phyloP scores from a whole-genome alignment of 2,113 vertebrate genomes.

The Lasiurus cinereus region DNA sequence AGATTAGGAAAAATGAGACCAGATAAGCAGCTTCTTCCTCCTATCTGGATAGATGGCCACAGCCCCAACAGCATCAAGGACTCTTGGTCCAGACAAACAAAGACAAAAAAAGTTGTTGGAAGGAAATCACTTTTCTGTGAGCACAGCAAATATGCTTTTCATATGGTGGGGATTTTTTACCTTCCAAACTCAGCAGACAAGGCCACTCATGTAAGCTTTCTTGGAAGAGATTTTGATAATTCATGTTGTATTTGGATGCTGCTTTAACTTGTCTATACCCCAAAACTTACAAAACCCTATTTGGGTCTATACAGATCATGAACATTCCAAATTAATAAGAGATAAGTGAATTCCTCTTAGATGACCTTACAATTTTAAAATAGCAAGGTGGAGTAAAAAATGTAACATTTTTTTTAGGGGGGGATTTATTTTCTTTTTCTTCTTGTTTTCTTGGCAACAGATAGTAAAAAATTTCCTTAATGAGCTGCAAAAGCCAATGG shows the following conservation, averaged over 20 bases:
- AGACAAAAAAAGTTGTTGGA: constrained; percentile 2
- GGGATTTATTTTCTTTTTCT: neutral
- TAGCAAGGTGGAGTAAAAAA: neutral
- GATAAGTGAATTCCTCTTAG: neutral
- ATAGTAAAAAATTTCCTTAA: constrained; percentile 12
- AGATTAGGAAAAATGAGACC: constrained; percentile 38
- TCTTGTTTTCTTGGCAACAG: neutral
- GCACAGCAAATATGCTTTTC: neutral
- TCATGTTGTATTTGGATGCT: constrained; percentile 5
- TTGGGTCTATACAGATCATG: neutral
- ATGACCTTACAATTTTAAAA: neutral
- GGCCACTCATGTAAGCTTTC: neutral
- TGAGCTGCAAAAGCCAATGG: constrained; percentile 36
- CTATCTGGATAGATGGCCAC: neutral
- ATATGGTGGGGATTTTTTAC: neutral
- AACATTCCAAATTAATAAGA: neutral
- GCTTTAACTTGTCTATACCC: neutral
- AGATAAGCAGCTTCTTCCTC: constrained; percentile 50
- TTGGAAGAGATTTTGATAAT: neutral
- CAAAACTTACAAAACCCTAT: neutral
- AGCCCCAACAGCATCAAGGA: neutral
- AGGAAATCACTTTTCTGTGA: neutral
- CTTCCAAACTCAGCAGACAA: neutral
- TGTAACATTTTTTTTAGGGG: neutral
- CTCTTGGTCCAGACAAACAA: neutral